Conservation (phyloP, 2,113 vertebrate species). For the Empidonax alnorum region DNA sequence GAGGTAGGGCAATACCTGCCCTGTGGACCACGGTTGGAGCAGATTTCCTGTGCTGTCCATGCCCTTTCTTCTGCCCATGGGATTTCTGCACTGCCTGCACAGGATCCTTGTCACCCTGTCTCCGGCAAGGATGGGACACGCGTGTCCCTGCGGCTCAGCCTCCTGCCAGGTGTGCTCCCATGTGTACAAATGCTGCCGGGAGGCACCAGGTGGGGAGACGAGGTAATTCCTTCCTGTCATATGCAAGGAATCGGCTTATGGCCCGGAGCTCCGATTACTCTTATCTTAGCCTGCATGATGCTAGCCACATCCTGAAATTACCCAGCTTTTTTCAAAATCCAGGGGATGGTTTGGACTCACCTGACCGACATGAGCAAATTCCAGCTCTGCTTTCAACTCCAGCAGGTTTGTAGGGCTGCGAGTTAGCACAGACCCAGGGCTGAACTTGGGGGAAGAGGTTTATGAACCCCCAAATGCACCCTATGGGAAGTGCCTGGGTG, state of each 20-base stretch:
- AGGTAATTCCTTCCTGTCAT: constrained; percentile 57
- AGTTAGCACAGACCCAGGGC: background rate
- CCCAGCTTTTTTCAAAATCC: background rate
- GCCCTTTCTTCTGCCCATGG: background rate
- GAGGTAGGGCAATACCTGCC: background rate
- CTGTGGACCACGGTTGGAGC: fast-evolving
- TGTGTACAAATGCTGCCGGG: background rate
- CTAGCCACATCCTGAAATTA: constrained; percentile 42
- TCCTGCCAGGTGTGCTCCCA: background rate
- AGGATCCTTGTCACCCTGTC: background rate
- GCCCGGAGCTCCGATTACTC: constrained; percentile 30
- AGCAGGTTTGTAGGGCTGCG: fast-evolving
- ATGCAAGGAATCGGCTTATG: constrained; percentile 35
- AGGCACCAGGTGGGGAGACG: background rate
- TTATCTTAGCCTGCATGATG: constrained; percentile 19
- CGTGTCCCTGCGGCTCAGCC: background rate
- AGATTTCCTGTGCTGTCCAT: background rate
- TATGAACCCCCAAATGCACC: background rate
- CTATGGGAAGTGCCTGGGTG: background rate
- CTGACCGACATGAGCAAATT: fast-evolving
- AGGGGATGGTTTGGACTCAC: background rate
- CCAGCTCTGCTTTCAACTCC: background rate
- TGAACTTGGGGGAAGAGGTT: background rate
- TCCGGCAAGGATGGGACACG: fast-evolving
- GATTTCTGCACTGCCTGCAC: background rate